A percentile compares a stretch with the other conserved stretches of the same genome.
phyloP scores from a whole-genome alignment of 2,888 invertebrate species.

The Perithous albicinctus region DNA sequence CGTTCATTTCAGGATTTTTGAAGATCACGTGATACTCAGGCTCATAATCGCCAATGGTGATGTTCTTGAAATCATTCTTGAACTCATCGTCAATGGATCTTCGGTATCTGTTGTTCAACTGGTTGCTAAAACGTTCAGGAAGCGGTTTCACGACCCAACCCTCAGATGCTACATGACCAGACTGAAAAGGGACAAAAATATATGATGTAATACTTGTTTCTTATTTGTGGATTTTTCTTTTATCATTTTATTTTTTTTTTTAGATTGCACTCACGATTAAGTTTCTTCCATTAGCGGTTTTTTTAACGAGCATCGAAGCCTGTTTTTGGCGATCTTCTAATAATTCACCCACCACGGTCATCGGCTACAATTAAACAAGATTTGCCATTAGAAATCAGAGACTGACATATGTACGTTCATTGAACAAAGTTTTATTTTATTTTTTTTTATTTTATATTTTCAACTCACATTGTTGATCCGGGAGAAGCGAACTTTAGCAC shows the following conservation, averaged over 20 bases:
- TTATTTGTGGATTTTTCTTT: not conserved
- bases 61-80: not conserved
- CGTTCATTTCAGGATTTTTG: slow-evolving; percentile 29
- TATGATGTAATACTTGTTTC: not conserved
- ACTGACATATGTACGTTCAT: not conserved
- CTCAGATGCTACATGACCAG: slow-evolving; percentile 23
- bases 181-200: slow-evolving; percentile 24
- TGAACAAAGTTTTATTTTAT: too few relatives aligned
- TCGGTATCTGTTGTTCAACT: not conserved
- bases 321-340: slow-evolving; percentile 41
- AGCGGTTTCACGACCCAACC: slow-evolving; percentile 45
- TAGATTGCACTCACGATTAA: slow-evolving; percentile 34
- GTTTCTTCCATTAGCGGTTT: slow-evolving; percentile 16
- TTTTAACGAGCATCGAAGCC: slow-evolving; percentile 48
- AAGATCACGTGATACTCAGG: slow-evolving; percentile 57
- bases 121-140: slow-evolving; percentile 49
- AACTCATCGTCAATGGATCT: slow-evolving; percentile 23
- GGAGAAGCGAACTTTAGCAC: slow-evolving; percentile 19
- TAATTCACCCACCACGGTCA: slow-evolving; percentile 28
- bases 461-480: slow-evolving; percentile 6
- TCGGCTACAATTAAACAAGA: slow-evolving; percentile 31
- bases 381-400: not conserved
- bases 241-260: not conserved
- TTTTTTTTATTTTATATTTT: too few relatives aligned
- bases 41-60: slow-evolving; percentile 8